Evolutionary conservation across 2,113 vertebrate genomes (phyloP).

Genomic region (Stigmatopora argus): DNA sequence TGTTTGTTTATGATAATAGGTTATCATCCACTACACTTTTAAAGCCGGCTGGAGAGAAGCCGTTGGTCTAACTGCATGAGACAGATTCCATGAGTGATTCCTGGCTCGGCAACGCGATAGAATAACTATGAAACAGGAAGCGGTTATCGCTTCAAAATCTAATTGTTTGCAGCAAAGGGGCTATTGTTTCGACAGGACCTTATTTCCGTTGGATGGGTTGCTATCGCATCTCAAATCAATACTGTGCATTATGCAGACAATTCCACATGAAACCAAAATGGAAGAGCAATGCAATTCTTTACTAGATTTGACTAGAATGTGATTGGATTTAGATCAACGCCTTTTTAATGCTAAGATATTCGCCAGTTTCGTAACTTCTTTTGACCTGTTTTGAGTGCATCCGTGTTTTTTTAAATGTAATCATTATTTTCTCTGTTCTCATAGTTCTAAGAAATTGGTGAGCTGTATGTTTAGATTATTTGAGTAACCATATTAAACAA

Average conservation of each 20-base stretch:
- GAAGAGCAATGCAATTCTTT: slow-evolving; percentile 13
- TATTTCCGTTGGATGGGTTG: slow-evolving; percentile 29
- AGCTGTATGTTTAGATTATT: too few species aligned
- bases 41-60: slow-evolving; percentile 26
- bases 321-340: slow-evolving; percentile 28
- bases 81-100: slow-evolving; percentile 44
- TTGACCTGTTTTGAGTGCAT: too few species aligned
- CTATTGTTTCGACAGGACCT: slow-evolving; percentile 38
- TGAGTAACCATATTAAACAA: too few species aligned
- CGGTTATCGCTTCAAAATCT: slow-evolving; percentile 37
- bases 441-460: too few species aligned
- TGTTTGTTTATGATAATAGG: slow-evolving; percentile 53
- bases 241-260: slow-evolving; percentile 30
- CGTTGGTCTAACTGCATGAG: slow-evolving; percentile 42
- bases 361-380: too few species aligned
- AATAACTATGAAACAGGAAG: slow-evolving; percentile 38
- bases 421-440: too few species aligned
- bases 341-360: slow-evolving; percentile 32
- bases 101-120: slow-evolving; percentile 35
- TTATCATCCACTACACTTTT: slow-evolving; percentile 40
- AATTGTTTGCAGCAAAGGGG: slow-evolving; percentile 46
- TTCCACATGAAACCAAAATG: slow-evolving; percentile 23
- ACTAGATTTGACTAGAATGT: slow-evolving; percentile 28
- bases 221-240: slow-evolving; percentile 40
- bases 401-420: too few species aligned